A percentile compares a stretch with the other conserved stretches of the same genome.
These are phyloP conservation scores for Eupristina koningsbergeri DNA, from an alignment of 1,140 invertebrate genomes.

Conservation along the genomic window DNA sequence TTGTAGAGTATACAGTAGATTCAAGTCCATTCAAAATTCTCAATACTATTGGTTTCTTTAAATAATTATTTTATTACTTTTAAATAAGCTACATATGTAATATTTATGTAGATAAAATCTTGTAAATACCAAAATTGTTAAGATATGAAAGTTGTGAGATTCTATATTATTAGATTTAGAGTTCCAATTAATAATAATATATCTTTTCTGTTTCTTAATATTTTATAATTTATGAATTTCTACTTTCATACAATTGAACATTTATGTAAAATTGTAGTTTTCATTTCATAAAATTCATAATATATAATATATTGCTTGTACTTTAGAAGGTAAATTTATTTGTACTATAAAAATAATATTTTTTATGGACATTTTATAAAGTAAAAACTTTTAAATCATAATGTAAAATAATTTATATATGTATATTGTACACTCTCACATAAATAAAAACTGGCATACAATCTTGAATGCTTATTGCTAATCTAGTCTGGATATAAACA, in stretches of 20 bases:
- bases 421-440: slow-evolving; percentile 46
- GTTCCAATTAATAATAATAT: neutral
- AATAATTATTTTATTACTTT: slow-evolving; percentile 60
- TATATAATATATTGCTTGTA: neutral
- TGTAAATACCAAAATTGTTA: slow-evolving; percentile 27
- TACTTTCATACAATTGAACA: neutral
- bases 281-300: neutral
- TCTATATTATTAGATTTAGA: neutral
- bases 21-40: slow-evolving; percentile 37
- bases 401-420: slow-evolving; percentile 34
- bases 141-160: slow-evolving; percentile 11
- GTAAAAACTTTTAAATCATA: slow-evolving; percentile 41
- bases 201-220: neutral
- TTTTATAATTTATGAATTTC: neutral
- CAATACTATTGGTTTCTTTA: slow-evolving; percentile 44
- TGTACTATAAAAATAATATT: slow-evolving; percentile 1
- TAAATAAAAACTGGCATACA: slow-evolving; percentile 54
- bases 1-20: slow-evolving; percentile 37
- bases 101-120: slow-evolving; percentile 10
- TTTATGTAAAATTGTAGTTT: neutral
- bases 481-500: slow-evolving; percentile 63
- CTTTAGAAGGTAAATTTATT: neutral
- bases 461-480: slow-evolving; percentile 62
- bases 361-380: neutral
- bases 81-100: slow-evolving; percentile 26